Evolutionary conservation across 2,888 invertebrate species (phyloP), one percentile per base, ranked within the genome.

Genomic region (Lasioglossum zephyrum): DNA sequence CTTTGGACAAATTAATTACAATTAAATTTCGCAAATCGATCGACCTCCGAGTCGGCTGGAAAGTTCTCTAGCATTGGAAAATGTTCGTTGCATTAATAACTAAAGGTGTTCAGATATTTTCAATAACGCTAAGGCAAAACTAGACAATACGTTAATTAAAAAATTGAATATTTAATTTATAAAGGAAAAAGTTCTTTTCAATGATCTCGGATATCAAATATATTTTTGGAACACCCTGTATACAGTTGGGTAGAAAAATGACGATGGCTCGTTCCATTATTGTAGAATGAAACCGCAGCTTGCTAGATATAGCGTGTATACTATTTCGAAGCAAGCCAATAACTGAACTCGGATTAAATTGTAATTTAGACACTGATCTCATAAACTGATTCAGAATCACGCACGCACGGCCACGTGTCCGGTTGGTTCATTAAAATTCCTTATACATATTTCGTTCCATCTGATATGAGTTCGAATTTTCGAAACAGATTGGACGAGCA

Each of bases 1-100:
- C 47, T 47, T 39, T 2, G 39, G 18, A 82, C 79, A 74, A 79
- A 70, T 82, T 82, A 82, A 82, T 82, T 74, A 57, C 49, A 79
- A 74, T 79, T 82, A 70, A 74, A 79, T 82, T 49, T 36, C 44
- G 39, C 2, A 16, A 69, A 81, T 81, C 77, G 79, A 74, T 79
- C 70, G 73, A 1, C 18, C 13, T 74, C 18, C 47, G 6, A 44
- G 18, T 69, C 16, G 60, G 47, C 63, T 53, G 70, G 72, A 78
- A 81, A 75, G 13, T 13, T 44, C 44, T 13, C 13, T 13, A 3
- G 44, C 44, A 44, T 44, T 44, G 44, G 44, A 16, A 47, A 47
- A 47, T 47, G 22, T 8, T 8, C 53, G 8, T 8, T 53, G 53
- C 22, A 44, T 44, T 4, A 13, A 44, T 44, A 13, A 16, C 16